Evolutionary conservation across 2,797 vertebrate genomes (phyloP).

Genomic region (Enteromius radiatus): DNA sequence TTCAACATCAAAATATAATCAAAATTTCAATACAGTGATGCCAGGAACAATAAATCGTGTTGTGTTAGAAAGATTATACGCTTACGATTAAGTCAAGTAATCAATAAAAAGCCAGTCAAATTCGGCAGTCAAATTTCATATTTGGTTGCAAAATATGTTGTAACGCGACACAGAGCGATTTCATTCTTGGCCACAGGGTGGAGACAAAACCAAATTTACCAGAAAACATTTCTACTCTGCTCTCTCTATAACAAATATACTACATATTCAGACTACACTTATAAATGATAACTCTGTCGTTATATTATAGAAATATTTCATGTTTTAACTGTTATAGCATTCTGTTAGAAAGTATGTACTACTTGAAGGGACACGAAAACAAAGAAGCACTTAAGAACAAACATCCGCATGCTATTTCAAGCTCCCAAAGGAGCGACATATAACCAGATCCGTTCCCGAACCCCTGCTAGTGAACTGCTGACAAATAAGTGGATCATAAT

Average conservation of each 20-base stretch:
- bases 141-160: background rate
- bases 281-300: background rate
- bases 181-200: background rate
- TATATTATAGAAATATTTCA: background rate
- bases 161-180: background rate
- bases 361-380: background rate
- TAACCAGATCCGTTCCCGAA: background rate
- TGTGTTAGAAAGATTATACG: background rate
- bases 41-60: background rate
- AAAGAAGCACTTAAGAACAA: slow-evolving; percentile 5
- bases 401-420: background rate
- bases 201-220: slow-evolving; percentile 26
- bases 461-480: background rate
- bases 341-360: background rate
- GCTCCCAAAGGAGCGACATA: background rate
- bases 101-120: background rate
- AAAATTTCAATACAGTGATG: background rate
- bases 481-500: background rate
- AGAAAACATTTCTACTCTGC: background rate
- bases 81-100: background rate
- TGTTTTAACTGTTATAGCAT: background rate
- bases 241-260: background rate
- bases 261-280: background rate
- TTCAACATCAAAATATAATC: background rate
- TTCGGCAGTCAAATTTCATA: background rate